Base-by-base conservation (phyloP, 2,113 vertebrate genomes). In the Oreochromis niloticus region DNA sequence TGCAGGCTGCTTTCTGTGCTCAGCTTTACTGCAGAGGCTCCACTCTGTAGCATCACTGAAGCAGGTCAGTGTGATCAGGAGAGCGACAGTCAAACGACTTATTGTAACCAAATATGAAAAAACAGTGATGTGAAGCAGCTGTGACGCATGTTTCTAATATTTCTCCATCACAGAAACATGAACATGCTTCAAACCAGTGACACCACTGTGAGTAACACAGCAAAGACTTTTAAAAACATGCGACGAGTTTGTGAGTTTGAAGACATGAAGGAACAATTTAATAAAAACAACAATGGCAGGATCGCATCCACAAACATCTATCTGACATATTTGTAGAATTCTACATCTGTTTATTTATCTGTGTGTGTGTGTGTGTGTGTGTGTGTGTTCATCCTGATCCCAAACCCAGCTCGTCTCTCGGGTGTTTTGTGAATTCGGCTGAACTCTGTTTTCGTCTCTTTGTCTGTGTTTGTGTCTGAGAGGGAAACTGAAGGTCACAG, bases 271-370 rank as follows among this genome's bases (percentile, higher is more conserved):
- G n/a, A 41, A 68, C 1, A 39, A 2, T 59, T 32, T 32, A 61
- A 17, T 10, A 17, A 61, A 9, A 32, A 32, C 7, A 17, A 7
- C 22, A 56, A 56, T 7, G 22, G 5, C 27, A 32, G 14, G 8
- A 68, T 8, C 11, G 1, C 34, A 68, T 3, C n/a, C n/a, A 22
- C 63, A 1, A 66, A 27, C 22, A n/a, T n/a, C 9, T 2, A n/a
- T n/a, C 5, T n/a, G 19, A 54, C 19, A 9, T 0, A 5, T 34
- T 2, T 46, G 22, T 27, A 6, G 5, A 14, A 16, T 0, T 1
- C 8, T 4, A 27, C 12, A 24, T 46, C 7, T 16, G 1, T 6
- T 27, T 27, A 46, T 73, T 7, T 30, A 6, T 30, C 9, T 9
- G 19, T 56, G n/a, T 1, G 32, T 3, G 34, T 10, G 57, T 7